These are phyloP conservation scores for Hippoglossus hippoglossus DNA, from an alignment of 2,797 vertebrate genomes.

Conservation along the genomic window DNA sequence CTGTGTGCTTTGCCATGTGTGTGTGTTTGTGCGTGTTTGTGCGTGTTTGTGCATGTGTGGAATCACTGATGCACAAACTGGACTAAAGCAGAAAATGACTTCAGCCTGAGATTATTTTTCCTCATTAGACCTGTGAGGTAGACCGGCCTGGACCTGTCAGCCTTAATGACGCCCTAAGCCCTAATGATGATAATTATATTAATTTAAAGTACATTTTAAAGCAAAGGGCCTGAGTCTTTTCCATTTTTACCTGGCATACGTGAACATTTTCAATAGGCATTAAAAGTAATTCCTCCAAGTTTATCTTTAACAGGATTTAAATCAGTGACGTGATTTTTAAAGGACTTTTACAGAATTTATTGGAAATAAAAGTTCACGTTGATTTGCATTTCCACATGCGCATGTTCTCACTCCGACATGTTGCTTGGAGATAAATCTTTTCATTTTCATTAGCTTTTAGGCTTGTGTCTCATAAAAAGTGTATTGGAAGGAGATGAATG, in stretches of 20 bases:
- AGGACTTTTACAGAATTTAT: neutral
- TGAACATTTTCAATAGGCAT: neutral
- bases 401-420: no score
- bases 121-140: conserved; percentile 4
- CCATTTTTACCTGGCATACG: neutral
- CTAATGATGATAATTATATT: conserved; percentile 12
- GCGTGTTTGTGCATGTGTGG: conserved; percentile 9
- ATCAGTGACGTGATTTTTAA: neutral
- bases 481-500: no score
- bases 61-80: conserved; percentile 23
- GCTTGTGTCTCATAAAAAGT: no score
- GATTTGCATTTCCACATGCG: neutral
- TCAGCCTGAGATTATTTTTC: conserved; percentile 3
- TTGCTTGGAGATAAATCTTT: no score
- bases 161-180: neutral
- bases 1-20: neutral
- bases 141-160: neutral
- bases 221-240: conserved; percentile 2
- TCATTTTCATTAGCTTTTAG: no score
- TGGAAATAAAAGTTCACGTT: neutral
- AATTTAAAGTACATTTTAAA: neutral
- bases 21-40: conserved; percentile 8
- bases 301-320: neutral
- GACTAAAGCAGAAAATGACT: conserved; percentile 13
- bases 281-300: neutral